phyloP scores from a whole-genome alignment of 2,113 vertebrate species.

The Pachyramphus minor region DNA sequence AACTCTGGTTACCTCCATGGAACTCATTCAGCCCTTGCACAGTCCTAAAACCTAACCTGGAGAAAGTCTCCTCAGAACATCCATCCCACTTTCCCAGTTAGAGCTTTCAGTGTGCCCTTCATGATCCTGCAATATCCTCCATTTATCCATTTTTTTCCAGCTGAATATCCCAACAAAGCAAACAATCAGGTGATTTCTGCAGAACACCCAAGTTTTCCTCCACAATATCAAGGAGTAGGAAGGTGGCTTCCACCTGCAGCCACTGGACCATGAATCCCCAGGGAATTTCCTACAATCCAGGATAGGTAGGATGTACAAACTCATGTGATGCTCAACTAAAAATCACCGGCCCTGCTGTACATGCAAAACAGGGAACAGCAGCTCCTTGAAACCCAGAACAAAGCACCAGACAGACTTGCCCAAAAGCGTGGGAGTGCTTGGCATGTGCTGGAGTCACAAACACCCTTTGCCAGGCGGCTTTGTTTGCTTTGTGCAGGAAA shows the following conservation, averaged over 20 bases:
- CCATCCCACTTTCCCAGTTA: not conserved
- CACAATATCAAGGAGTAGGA: not conserved
- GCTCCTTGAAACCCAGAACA: not conserved
- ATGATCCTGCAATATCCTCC: rapidly evolving
- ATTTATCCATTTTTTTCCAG: not conserved
- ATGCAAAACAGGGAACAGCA: not conserved
- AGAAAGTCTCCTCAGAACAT: not conserved
- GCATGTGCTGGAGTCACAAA: not conserved
- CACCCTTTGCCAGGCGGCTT: not conserved
- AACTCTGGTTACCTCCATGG: not conserved
- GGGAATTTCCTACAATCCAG: not conserved
- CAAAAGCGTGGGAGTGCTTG: not conserved
- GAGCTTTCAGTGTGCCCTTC: rapidly evolving
- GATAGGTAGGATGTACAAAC: rapidly evolving
- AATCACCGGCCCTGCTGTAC: not conserved
- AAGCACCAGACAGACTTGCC: not conserved
- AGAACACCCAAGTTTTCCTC: rapidly evolving
- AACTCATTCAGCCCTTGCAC: not conserved
- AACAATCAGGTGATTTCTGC: rapidly evolving
- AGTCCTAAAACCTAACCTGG: not conserved
- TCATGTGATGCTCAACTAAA: too few relatives aligned
- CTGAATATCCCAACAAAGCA: not conserved
- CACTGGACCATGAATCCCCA: rapidly evolving
- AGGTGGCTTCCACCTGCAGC: not conserved
- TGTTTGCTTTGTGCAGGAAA: not conserved